Evolutionary conservation across 2,113 vertebrate genomes (phyloP), one percentile per base, ranked within the genome.

Genomic region (Sapayoa aenigma): DNA sequence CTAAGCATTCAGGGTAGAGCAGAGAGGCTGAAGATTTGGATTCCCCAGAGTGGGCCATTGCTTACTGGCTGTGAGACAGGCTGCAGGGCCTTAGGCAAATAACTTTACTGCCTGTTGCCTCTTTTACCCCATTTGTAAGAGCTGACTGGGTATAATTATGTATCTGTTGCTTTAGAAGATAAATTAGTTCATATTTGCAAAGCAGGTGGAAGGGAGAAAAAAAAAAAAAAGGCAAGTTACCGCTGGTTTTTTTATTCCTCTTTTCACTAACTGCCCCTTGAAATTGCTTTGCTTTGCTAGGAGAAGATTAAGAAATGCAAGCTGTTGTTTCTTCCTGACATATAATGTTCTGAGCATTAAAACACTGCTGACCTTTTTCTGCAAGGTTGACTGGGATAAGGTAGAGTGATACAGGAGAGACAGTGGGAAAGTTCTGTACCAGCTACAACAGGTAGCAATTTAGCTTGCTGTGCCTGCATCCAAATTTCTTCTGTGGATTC

Each of bases 111-210:
- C 91, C 49, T 75, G 41, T 78, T 93, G 82, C 90, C 76, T 94
- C 94, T 88, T 47, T 93, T 78, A 23, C 50, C 71, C 62, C 88
- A 72, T 95, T 86, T 79, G 80, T 78, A 90, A 93, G 56, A 79
- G 41, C 68, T 88, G 90, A 66, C 76, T 65, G 62, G 47, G 37
- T 60, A 42, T 90, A 95, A 95, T 94, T 93, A 95, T 30, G 55
- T 77, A 95, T 95, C 87, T 88, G 71, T 52, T 91, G 39, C 86
- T 82, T 72, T 52, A 72, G 58, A 90, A 92, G 93, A 96, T 84
- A 75, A 84, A 97, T 97, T 81, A 88, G 56, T 72, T 86, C 82
- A 49, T 84, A 75, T 96, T 90, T 93, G 76, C 76, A 82, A 84
- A 74, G 76, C 66, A 90, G 73, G 78, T 88, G 80, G 56, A 71